A percentile compares a stretch with the other conserved stretches of the same genome.
phyloP scores from a whole-genome alignment of 1,140 invertebrate genomes.

The Temnothorax nylanderi region DNA sequence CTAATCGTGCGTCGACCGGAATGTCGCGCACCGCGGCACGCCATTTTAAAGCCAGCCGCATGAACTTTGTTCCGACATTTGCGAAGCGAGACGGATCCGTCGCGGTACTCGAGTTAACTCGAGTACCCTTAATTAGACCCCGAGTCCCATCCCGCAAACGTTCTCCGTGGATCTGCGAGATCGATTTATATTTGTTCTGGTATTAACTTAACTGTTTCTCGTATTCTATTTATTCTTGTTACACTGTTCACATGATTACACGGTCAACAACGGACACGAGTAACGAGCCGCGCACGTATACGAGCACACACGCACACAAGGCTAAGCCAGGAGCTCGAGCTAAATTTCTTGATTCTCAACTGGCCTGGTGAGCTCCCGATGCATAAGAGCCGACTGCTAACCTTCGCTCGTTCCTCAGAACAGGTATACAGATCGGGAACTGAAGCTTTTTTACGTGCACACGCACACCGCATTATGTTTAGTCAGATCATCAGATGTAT shows the following conservation, averaged over 20 bases:
- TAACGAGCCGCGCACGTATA: not conserved
- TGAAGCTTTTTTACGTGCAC: not conserved
- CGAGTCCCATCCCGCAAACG: not conserved
- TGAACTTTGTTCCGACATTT: constrained; percentile 31
- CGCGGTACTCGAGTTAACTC: not conserved
- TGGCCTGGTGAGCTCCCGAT: constrained; percentile 13
- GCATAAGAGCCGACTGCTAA: constrained; percentile 24
- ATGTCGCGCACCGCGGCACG: constrained; percentile 57
- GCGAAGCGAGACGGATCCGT: not conserved
- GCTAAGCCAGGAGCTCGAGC: not conserved
- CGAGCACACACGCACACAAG: not conserved
- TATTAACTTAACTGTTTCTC: constrained; percentile 38
- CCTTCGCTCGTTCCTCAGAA: constrained; percentile 25
- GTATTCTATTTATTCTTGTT: constrained; percentile 16
- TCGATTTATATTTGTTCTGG: constrained; percentile 19
- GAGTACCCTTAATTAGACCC: not conserved
- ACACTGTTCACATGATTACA: not conserved
- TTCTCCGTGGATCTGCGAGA: not conserved
- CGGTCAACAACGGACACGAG: not conserved
- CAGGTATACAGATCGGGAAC: not conserved
- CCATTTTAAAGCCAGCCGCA: constrained; percentile 66
- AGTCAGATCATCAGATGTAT: not conserved
- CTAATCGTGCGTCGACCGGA: constrained; percentile 65
- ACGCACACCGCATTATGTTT: not conserved
- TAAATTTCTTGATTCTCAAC: constrained; percentile 11